A percentile compares a stretch with the other conserved stretches of the same genome.
phyloP scores from a whole-genome alignment of 2,888 invertebrate genomes.

The Cabera pusaria region DNA sequence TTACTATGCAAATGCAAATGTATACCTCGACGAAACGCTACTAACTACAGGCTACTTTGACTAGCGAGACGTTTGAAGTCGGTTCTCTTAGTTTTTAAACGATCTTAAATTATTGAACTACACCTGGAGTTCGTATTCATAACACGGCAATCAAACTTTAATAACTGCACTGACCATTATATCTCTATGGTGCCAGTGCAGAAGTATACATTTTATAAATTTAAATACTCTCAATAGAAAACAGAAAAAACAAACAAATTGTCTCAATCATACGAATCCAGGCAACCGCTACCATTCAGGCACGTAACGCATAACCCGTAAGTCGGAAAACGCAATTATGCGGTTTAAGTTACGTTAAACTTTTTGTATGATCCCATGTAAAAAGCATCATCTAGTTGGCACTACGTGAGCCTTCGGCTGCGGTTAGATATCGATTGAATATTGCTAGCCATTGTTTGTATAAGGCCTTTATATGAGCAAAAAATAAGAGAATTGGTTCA shows the following conservation, averaged over 20 bases:
- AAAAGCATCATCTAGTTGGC: constrained; percentile 60
- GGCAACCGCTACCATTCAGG: constrained; percentile 12
- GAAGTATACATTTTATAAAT: too few species aligned
- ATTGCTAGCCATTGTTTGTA: constrained; percentile 43
- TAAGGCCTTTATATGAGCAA: constrained; percentile 27
- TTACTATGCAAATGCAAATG: too few species aligned
- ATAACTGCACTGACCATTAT: too few species aligned
- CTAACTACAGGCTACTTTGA: too few species aligned
- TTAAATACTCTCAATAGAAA: too few species aligned
- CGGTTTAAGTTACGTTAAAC: constrained; percentile 63
- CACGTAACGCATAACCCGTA: constrained; percentile 32
- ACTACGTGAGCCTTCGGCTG: constrained; percentile 60
- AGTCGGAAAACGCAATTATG: constrained; percentile 52
- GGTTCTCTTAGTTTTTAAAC: too few species aligned
- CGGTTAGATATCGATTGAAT: constrained; percentile 43
- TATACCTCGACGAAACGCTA: too few species aligned
- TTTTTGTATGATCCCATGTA: constrained; percentile 62
- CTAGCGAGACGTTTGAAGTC: too few species aligned
- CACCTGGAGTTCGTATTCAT: too few species aligned
- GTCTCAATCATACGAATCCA: not conserved
- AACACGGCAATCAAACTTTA: too few species aligned
- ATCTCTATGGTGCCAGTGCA: too few species aligned
- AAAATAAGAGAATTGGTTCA: constrained; percentile 18
- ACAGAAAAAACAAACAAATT: constrained; percentile 1
- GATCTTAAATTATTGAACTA: too few species aligned